Conservation (phyloP, 2,888 invertebrate genomes). For the Rhingia campestris region DNA sequence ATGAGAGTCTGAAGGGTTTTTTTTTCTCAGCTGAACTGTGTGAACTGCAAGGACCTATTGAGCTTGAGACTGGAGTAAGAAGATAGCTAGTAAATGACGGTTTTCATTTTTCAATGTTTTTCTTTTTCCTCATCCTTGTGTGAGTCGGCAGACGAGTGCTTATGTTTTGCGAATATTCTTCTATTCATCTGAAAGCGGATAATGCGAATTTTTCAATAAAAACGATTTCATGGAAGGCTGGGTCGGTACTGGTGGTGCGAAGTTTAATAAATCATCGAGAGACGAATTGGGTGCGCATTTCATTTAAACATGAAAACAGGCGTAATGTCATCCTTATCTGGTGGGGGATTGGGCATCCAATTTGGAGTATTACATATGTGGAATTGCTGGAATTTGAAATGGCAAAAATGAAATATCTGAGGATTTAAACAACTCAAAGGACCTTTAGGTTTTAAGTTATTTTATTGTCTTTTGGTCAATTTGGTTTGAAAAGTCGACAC, state of each 20-base stretch:
- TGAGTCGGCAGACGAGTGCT: neutral
- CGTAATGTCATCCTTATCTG: neutral
- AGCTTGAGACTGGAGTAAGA: neutral
- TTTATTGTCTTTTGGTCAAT: too few relatives aligned
- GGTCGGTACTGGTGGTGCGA: neutral
- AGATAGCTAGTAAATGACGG: conserved; percentile 37
- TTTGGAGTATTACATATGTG: too few relatives aligned
- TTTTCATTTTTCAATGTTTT: conserved; percentile 33
- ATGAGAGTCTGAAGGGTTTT: neutral
- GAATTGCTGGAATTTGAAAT: too few relatives aligned
- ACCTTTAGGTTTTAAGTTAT: too few relatives aligned
- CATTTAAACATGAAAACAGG: neutral
- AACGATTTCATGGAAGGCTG: neutral
- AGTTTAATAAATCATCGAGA: conserved; percentile 39
- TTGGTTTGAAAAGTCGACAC: too few relatives aligned
- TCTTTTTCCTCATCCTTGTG: neutral
- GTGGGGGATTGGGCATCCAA: neutral
- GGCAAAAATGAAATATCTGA: too few relatives aligned
- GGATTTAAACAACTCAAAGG: too few relatives aligned
- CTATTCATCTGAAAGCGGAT: conserved; percentile 37
- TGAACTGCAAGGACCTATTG: neutral
- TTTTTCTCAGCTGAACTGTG: neutral
- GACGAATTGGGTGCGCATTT: conserved; percentile 39
- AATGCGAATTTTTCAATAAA: conserved; percentile 49
- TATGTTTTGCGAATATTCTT: conserved; percentile 34